Evolutionary conservation across 2,888 invertebrate genomes (phyloP), one percentile per base, ranked within the genome.

Genomic region (Thalpophila matura): DNA sequence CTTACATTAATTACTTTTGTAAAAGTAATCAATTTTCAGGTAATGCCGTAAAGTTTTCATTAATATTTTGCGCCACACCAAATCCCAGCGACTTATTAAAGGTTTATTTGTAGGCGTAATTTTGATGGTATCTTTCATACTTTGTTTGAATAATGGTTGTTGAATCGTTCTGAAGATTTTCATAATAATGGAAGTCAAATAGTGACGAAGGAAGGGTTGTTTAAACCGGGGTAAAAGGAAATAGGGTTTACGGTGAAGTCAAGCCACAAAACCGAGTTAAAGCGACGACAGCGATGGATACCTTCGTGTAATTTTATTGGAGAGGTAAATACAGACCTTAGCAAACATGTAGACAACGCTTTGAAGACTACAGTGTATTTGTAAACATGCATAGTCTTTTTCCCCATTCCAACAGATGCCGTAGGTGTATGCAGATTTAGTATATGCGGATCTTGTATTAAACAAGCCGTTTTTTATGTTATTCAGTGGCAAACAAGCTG

Each of bases 11-110:
- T 77, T 70, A 65, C 61, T 59, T 71, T 59, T 24, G 33, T 50
- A 43, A 72, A 77, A 56, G 68, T 68, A 67, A 79, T 79, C 57
- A 77, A 79, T 79, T 74, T 73, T 26, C 54, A 50, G 35, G 58
- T 46, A 70, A 64, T 49, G 35, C 31, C 56, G 60, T 67, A 72
- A 72, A 77, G 67, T 72, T 72, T 71, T 31, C 67, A 62, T 61
- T 72, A 57, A 76, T 66, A 69, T 66, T 67, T 72, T 62, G 57
- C 14, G 59, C 46, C 38, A 10, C 54, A 47, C 40, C 24, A 60
- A 57, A 71, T 59, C 51, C 62, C 22, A 12, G 22, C 10, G 61
- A 72, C 24, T 67, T 61, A 42, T 57, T 46, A 50, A 35, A 38
- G 27, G 33, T 50, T 60, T 61, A 72, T 72, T 67, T 61, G 71